Base-by-base conservation (phyloP, 2,888 invertebrate genomes). In the Agrilus cyanescens region DNA sequence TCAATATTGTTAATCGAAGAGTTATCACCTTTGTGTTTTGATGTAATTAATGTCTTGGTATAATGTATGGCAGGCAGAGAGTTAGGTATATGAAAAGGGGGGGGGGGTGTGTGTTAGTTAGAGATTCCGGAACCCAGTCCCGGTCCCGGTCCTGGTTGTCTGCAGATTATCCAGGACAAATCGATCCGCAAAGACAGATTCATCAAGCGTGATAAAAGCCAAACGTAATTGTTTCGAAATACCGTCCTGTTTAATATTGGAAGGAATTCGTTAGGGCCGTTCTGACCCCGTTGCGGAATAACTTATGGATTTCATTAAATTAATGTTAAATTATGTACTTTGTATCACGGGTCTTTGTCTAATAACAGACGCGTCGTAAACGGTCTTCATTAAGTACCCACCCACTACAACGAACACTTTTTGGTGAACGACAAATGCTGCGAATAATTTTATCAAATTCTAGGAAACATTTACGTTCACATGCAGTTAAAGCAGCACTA, bases 211-310 rank as follows among this genome's bases (percentile, higher is more conserved):
- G 53, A 57, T 56, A 57, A 57, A 56, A 53, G 57, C 51, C 48
- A 53, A 51, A 55, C 55, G 54, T 55, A 53, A 57, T 58, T 58
- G 58, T 57, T 58, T 55, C 50, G 49, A 48, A 56, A 55, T 51
- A 49, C 46, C 52, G 53, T 55, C 54, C 54, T 45, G 43, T 43
- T 40, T 45, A 45, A 43, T 46, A 46, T 49, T 48, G 41, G 45
- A 42, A 32, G 44, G 45, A 52, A 52, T 52, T 51, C 49, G 51
- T 52, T 55, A 51, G 49, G 47, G 47, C 46, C 47, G 51, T 45
- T 50, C 46, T 47, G 38, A 43, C 41, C 44, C 47, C 49, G 47
- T 50, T 50, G 47, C 41, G 47, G 46, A 50, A 51, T 51, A 51
- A 51, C 50, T 51, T 51, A 51, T 50, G 46, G 51, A 50, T 50